Conservation (phyloP, 2,888 invertebrate species). For the Chaetoderma sp. region DNA sequence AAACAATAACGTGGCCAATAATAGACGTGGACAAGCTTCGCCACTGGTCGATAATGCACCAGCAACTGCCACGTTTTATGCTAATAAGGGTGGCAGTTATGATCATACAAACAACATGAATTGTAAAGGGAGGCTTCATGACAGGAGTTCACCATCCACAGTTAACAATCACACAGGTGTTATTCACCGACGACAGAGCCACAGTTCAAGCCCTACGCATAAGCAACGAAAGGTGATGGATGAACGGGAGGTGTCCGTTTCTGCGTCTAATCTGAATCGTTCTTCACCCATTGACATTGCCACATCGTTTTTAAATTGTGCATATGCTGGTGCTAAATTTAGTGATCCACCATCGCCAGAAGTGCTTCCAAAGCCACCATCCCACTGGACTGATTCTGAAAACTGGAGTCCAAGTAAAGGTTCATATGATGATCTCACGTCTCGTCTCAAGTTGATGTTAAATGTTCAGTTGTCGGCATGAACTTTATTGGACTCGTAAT, state of each 20-base stretch:
- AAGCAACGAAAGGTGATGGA: too few species aligned
- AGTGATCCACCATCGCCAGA: constrained; percentile 85
- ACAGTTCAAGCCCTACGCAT: not conserved
- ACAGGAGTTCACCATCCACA: not conserved
- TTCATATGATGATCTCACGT: constrained; percentile 52
- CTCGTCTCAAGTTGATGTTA: constrained; percentile 63
- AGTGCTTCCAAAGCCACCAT: constrained; percentile 83
- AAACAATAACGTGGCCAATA: not conserved
- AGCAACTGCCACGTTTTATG: too few species aligned
- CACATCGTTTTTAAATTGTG: constrained; percentile 21
- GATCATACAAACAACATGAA: too few species aligned
- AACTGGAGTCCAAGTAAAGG: constrained; percentile 16
- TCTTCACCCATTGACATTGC: not conserved
- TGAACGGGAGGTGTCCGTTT: too few species aligned
- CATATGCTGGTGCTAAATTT: constrained; percentile 82
- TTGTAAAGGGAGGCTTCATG: too few species aligned
- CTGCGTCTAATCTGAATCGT: too few species aligned
- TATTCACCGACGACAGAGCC: not conserved
- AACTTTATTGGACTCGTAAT: constrained; percentile 9
- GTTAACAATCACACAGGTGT: not conserved
- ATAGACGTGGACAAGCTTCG: not conserved
- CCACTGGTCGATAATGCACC: too few species aligned
- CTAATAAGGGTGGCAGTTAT: too few species aligned
- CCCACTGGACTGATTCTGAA: constrained; percentile 77
- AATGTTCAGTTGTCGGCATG: constrained; percentile 56